phyloP scores from a whole-genome alignment of 2,113 vertebrate genomes.

The Dendrocopos noguchii region DNA sequence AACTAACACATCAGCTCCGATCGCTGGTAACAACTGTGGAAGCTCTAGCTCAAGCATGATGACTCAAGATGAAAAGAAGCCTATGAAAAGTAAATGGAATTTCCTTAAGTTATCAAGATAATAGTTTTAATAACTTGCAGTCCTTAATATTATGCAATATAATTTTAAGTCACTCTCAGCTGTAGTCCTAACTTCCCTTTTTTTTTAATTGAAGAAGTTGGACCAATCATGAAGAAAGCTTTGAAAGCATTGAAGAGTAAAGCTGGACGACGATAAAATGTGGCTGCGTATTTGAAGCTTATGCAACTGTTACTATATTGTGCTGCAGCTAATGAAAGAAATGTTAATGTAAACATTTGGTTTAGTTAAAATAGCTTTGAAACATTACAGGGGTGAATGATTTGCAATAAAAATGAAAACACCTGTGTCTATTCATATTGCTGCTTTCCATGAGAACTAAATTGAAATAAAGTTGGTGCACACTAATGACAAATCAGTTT shows the following conservation, averaged over 20 bases:
- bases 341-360: neutral
- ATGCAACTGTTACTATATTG: neutral
- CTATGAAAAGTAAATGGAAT: conserved; percentile 78
- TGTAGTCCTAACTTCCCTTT: neutral
- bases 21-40: neutral
- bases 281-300: neutral
- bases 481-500: neutral
- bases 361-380: neutral
- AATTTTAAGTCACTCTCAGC: neutral
- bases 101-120: neutral
- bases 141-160: neutral
- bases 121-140: neutral
- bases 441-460: neutral
- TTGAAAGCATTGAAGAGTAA: conserved; percentile 82
- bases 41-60: neutral
- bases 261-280: conserved; percentile 70
- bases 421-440: neutral
- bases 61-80: conserved; percentile 71
- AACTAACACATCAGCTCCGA: neutral
- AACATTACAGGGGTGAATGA: neutral
- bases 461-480: neutral
- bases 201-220: conserved; percentile 72
- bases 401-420: conserved; percentile 25
- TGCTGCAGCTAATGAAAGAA: neutral
- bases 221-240: conserved; percentile 89